Evolutionary conservation across 2,888 invertebrate species (phyloP), one percentile per base, ranked within the genome.

Genomic region (Glyphotaelius pellucidus): DNA sequence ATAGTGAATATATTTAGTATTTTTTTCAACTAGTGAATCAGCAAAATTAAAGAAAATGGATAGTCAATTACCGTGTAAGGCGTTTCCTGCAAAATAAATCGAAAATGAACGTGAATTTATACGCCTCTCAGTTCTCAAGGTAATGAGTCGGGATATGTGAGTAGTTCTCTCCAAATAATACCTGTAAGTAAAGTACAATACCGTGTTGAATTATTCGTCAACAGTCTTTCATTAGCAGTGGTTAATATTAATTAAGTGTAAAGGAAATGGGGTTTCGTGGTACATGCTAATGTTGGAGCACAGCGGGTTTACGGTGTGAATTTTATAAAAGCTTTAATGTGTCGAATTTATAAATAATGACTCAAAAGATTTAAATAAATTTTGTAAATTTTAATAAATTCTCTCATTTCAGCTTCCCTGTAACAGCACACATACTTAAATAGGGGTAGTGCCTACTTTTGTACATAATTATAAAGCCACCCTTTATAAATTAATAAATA

Each of bases 61-160:
- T 1, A 52, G 52, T 25, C 19, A 4, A 19, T 52, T 15, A 15
- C 19, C 15, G 15, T 19, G 19, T 52, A n/a, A n/a, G n/a, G n/a
- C n/a, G n/a, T n/a, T n/a, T n/a, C n/a, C n/a, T n/a, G n/a, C 3
- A 52, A 14, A 11, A 11, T 11, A 11, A 12, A 12, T 2, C 11
- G 12, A 67, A 67, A 67, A 67, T 7, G 7, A 67, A 67, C 9
- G 7, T 67, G 9, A 25, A n/a, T 67, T 67, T n/a, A 25, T n/a
- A 67, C n/a, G 1, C 1, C 25, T n/a, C 67, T 25, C 25, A 67
- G 67, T 67, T 67, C 25, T 25, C 9, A 25, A 25, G 25, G 67
- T 89, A 89, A 89, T 80, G 35, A 79, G 79, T n/a, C 80, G 30
- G 88, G 12, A 89, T 89, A 79, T 42, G 32, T 19, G 79, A 89